Conservation (phyloP, 2,113 vertebrate species). For the Platysternon megacephalum region DNA sequence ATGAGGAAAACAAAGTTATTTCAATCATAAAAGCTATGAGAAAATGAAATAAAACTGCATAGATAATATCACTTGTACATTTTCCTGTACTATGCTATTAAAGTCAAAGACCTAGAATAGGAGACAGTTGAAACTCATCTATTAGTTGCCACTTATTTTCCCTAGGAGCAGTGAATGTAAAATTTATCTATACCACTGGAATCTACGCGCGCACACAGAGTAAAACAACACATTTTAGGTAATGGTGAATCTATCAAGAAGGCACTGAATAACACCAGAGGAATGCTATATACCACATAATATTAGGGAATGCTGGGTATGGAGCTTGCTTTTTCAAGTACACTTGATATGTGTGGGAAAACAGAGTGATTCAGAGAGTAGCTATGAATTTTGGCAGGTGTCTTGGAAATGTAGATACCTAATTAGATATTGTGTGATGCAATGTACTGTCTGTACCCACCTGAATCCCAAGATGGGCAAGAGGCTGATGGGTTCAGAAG, state of each 20-base stretch:
- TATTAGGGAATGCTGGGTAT: neutral
- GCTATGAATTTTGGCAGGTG: slow-evolving; percentile 1
- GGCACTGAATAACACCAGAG: rapidly evolving
- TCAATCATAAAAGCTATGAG: neutral
- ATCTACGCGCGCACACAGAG: neutral
- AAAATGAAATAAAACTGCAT: neutral
- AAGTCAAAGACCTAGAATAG: rapidly evolving
- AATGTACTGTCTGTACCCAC: rapidly evolving
- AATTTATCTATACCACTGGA: neutral
- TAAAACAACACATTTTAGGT: neutral
- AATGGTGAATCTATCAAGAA: rapidly evolving
- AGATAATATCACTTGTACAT: neutral
- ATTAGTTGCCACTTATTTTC: neutral
- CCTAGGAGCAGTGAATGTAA: too few relatives aligned
- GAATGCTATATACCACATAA: rapidly evolving
- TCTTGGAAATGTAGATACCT: slow-evolving; percentile 13
- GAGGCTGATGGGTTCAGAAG: neutral
- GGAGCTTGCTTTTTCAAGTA: neutral
- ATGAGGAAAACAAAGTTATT: neutral
- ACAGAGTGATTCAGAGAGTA: neutral
- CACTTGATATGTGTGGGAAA: neutral
- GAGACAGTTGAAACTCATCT: rapidly evolving
- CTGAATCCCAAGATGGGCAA: rapidly evolving
- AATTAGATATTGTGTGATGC: neutral
- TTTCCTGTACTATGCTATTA: neutral